These are phyloP conservation scores for Porites cylindrica DNA, from an alignment of 92 coral and sea anemone species.

Conservation along the genomic window DNA sequence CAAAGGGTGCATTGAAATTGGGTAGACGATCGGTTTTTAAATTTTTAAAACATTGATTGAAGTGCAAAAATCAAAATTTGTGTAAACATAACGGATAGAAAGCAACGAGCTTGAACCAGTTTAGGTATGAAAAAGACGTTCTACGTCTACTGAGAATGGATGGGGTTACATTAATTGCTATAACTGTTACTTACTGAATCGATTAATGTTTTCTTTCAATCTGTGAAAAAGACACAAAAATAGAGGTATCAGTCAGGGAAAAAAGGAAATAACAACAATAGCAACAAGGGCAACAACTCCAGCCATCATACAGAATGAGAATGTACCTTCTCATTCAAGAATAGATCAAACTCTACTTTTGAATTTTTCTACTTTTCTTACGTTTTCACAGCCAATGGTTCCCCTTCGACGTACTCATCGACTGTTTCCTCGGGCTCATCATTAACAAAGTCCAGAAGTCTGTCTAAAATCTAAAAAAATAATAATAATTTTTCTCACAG, in stretches of 20 bases:
- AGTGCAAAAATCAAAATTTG: too few relatives aligned
- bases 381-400: constrained; percentile 90
- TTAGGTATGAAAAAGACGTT: background rate
- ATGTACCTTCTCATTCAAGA: too few relatives aligned
- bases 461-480: constrained; percentile 47
- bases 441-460: constrained; percentile 90
- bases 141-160: background rate
- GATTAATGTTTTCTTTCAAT: constrained; percentile 88
- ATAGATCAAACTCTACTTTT: too few relatives aligned
- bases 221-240: constrained; percentile 38
- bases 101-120: too few relatives aligned
- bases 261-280: too few relatives aligned
- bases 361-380: background rate
- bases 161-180: background rate
- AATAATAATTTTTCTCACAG: background rate
- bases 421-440: constrained; percentile 74
- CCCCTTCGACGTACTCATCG: constrained; percentile 73
- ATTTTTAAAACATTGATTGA: background rate
- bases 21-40: background rate
- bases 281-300: too few relatives aligned
- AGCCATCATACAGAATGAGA: too few relatives aligned
- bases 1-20: background rate
- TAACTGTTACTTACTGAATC: constrained; percentile 81
- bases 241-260: background rate
- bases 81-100: too few relatives aligned